Evolutionary conservation across 1,140 invertebrate species (phyloP).

Genomic region (Euura lappo): DNA sequence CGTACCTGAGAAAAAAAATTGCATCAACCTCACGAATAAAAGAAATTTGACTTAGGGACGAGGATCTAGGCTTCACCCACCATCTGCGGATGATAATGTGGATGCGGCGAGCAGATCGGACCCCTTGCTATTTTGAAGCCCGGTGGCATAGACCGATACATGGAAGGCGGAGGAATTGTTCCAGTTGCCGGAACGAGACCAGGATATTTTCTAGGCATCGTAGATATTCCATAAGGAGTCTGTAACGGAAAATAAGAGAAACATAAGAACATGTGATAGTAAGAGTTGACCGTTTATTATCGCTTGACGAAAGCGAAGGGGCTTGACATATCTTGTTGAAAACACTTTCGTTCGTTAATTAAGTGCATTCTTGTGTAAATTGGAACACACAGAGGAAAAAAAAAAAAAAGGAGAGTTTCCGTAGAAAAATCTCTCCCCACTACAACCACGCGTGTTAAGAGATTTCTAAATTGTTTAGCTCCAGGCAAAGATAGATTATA

Average conservation of each 20-base stretch:
- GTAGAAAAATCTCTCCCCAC: not conserved
- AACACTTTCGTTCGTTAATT: slow-evolving; percentile 3
- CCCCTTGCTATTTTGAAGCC: slow-evolving; percentile 29
- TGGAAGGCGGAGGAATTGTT: slow-evolving; percentile 30
- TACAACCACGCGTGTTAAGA: not conserved
- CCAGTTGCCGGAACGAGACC: slow-evolving; percentile 45
- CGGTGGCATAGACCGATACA: slow-evolving; percentile 29
- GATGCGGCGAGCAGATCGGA: not conserved
- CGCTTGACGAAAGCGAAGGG: not conserved
- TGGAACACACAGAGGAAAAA: not conserved
- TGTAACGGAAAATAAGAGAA: slow-evolving; percentile 23
- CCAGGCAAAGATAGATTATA: not conserved
- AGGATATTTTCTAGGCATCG: slow-evolving; percentile 44
- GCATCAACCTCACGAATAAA: not conserved
- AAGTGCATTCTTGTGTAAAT: not conserved
- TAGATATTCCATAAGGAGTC: slow-evolving; percentile 50
- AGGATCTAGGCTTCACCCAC: not conserved
- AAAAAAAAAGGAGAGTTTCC: not conserved
- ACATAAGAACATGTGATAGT: not conserved
- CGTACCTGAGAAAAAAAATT: not conserved
- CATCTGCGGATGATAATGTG: not conserved
- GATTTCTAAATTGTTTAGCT: slow-evolving; percentile 3
- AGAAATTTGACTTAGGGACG: too few relatives aligned
- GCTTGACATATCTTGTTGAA: not conserved
- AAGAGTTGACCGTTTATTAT: not conserved